Evolutionary conservation across 2,797 vertebrate genomes (phyloP).

Genomic region (Notamacropus eugenii): DNA sequence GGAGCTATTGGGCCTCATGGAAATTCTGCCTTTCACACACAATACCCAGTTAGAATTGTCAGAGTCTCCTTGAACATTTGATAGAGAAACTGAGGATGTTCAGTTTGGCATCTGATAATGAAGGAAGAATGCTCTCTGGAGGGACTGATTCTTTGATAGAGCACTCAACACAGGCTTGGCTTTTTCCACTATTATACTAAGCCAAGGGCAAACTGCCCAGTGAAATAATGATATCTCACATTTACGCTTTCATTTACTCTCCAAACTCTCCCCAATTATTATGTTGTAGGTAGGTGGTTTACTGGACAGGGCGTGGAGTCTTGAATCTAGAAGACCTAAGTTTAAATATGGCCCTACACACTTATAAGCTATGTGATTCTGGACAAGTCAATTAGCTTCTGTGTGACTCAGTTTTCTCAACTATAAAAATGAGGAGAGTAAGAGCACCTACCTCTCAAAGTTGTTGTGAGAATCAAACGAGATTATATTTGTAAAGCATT

Average conservation of each 20-base stretch:
- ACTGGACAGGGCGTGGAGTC: not conserved
- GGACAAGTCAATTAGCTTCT: not conserved
- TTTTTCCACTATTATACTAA: not conserved
- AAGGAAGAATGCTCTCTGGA: not conserved
- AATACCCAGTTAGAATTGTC: not conserved
- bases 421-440: not conserved
- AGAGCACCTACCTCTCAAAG: too few relatives aligned
- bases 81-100: not conserved
- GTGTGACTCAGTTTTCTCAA: not conserved
- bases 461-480: not conserved
- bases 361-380: not conserved
- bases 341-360: not conserved
- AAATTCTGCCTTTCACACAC: not conserved
- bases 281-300: not conserved
- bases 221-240: not conserved
- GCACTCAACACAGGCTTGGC: not conserved
- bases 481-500: not conserved
- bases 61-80: not conserved
- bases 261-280: not conserved
- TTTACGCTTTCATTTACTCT: not conserved
- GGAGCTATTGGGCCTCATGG: not conserved
- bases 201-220: not conserved
- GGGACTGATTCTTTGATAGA: not conserved
- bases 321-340: not conserved
- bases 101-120: not conserved